Evolutionary conservation across 2,888 invertebrate genomes (phyloP).

Genomic region (Phyllotreta cruciferae): DNA sequence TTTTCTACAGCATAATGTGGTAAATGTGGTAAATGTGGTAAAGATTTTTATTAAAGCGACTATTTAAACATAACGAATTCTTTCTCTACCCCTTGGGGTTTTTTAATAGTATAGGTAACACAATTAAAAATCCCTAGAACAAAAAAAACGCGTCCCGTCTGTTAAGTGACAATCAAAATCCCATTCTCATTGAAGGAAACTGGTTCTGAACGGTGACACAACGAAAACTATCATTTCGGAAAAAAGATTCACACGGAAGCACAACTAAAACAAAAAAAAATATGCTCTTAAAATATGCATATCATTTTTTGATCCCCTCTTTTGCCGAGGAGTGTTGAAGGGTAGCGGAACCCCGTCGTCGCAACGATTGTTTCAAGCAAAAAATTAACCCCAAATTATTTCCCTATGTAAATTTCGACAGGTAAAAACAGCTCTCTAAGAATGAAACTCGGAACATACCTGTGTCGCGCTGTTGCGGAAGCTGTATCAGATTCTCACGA

Average conservation of each 20-base stretch:
- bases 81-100: too few relatives aligned
- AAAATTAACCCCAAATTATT: slow-evolving; percentile 55
- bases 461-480: slow-evolving; percentile 37
- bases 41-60: too few relatives aligned
- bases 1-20: too few relatives aligned
- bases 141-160: slow-evolving; percentile 16
- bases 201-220: slow-evolving; percentile 38
- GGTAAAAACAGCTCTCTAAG: slow-evolving; percentile 42
- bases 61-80: too few relatives aligned
- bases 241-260: slow-evolving; percentile 49
- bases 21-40: too few relatives aligned
- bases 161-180: slow-evolving; percentile 33
- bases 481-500: slow-evolving; percentile 43
- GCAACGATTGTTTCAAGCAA: slow-evolving; percentile 55
- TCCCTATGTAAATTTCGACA: slow-evolving; percentile 52
- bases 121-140: too few relatives aligned
- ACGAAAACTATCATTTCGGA: slow-evolving; percentile 40
- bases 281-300: slow-evolving; percentile 50
- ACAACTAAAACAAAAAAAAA: slow-evolving; percentile 50
- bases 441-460: slow-evolving; percentile 37
- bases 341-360: slow-evolving; percentile 39
- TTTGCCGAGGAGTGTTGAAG: slow-evolving; percentile 35
- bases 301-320: slow-evolving; percentile 50
- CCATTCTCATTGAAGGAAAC: slow-evolving; percentile 37
- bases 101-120: too few relatives aligned